These are phyloP conservation scores for Scaptomyza pallida DNA, from an alignment of 1,140 invertebrate species.

Conservation along the genomic window DNA sequence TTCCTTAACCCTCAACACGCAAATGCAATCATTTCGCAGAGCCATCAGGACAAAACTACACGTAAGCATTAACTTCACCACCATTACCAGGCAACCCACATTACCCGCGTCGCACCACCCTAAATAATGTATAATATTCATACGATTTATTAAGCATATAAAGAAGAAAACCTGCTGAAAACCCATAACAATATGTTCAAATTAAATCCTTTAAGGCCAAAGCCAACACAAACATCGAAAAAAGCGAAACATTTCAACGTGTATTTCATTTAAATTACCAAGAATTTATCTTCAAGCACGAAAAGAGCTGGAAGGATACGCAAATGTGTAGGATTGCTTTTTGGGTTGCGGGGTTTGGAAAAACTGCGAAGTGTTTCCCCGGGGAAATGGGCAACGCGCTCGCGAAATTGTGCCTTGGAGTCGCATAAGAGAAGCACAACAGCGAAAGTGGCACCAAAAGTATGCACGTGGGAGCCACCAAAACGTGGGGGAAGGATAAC, in stretches of 20 bases:
- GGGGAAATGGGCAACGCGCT: conserved; percentile 52
- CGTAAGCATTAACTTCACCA: background rate
- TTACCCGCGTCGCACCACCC: conserved; percentile 21
- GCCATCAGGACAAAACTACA: background rate
- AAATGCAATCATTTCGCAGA: conserved; percentile 13
- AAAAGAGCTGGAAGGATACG: conserved; percentile 21
- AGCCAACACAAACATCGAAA: conserved; percentile 25
- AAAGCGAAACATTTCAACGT: conserved; percentile 49
- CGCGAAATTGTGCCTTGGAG: conserved; percentile 77
- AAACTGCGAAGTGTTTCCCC: conserved; percentile 29
- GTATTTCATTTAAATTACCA: conserved; percentile 78
- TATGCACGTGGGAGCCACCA: conserved; percentile 78
- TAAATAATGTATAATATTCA: conserved; percentile 5
- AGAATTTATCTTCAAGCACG: conserved; percentile 54
- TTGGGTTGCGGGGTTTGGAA: background rate
- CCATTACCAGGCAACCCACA: background rate
- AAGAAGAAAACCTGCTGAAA: background rate
- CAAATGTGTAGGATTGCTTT: conserved; percentile 36
- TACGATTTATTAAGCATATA: conserved; percentile 27
- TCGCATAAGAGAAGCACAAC: conserved; percentile 70
- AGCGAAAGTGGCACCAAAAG: conserved; percentile 64
- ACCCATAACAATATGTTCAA: conserved; percentile 70
- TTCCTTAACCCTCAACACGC: background rate
- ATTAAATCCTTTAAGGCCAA: conserved; percentile 74
- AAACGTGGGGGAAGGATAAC: conserved; percentile 25